Conservation (phyloP, 1,140 invertebrate genomes). For the Adelges cooleyi region DNA sequence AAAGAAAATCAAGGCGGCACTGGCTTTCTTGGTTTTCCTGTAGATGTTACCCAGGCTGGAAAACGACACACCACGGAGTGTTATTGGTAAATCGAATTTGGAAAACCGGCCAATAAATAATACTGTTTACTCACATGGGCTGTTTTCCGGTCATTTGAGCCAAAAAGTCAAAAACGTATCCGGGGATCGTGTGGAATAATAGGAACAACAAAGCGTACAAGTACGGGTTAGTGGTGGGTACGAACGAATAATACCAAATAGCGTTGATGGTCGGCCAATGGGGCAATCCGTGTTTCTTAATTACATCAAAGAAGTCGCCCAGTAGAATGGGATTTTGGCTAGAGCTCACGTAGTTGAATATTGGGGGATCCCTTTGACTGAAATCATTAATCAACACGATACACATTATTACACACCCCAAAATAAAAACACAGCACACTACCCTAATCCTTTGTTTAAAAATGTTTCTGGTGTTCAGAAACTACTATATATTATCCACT, state of each 20-base stretch:
- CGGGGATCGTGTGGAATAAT: conserved; percentile 40
- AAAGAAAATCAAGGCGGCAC: conserved; percentile 57
- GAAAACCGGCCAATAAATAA: background rate
- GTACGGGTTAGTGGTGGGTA: conserved; percentile 39
- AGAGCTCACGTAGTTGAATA: conserved; percentile 62
- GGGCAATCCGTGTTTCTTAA: conserved; percentile 22
- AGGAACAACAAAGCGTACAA: conserved; percentile 41
- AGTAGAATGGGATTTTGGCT: conserved; percentile 54
- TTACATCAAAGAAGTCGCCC: conserved; percentile 42
- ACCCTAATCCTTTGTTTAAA: too few relatives aligned
- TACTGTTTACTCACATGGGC: conserved; percentile 37
- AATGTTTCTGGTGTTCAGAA: too few relatives aligned
- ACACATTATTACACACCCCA: background rate
- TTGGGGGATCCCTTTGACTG: conserved; percentile 36
- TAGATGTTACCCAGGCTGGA: conserved; percentile 60
- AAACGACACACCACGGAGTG: background rate
- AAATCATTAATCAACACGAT: background rate
- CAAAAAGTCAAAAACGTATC: conserved; percentile 37
- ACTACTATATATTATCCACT: too few relatives aligned
- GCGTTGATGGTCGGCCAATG: conserved; percentile 39
- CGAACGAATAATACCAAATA: conserved; percentile 46
- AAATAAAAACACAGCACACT: background rate
- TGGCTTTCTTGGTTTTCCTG: conserved; percentile 58
- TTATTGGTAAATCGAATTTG: background rate
- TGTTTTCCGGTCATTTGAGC: conserved; percentile 36